phyloP scores from a whole-genome alignment of 2,888 invertebrate species.

The Limnephilus marmoratus region DNA sequence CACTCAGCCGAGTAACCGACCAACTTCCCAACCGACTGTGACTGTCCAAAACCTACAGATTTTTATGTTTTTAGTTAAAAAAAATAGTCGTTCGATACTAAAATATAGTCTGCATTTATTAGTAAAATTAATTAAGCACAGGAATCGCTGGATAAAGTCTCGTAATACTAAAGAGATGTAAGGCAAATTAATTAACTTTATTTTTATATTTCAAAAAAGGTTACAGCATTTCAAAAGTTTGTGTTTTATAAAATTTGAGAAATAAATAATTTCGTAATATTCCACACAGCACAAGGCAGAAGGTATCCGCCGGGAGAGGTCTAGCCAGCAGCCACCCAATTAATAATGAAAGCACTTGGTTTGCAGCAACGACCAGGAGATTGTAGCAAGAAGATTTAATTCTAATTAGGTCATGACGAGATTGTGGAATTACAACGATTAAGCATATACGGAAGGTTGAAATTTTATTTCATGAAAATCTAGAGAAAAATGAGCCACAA shows the following conservation, averaged over 20 bases:
- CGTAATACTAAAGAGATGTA: not conserved
- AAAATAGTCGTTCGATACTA: too few species aligned
- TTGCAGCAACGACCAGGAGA: constrained; percentile 6
- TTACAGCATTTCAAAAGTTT: not conserved
- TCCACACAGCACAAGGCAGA: not conserved
- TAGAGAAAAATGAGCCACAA: not conserved
- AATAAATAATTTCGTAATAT: not conserved
- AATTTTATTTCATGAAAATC: not conserved
- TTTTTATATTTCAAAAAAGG: not conserved
- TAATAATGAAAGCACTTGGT: not conserved
- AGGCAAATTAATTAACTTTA: not conserved
- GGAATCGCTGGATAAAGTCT: too few species aligned
- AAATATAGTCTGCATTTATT: too few species aligned
- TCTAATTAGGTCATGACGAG: constrained; percentile 17
- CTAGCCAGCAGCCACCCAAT: not conserved
- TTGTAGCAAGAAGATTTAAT: not conserved
- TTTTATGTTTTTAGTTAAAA: too few species aligned
- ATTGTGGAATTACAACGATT: constrained; percentile 10
- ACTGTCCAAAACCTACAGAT: too few species aligned
- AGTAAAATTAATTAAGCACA: too few species aligned
- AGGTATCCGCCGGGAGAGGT: not conserved
- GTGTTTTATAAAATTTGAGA: not conserved
- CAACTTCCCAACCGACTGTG: too few species aligned
- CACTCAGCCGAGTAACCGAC: too few species aligned
- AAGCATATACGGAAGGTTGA: not conserved